These are phyloP conservation scores for Bombylius discolor DNA, from an alignment of 2,888 invertebrate genomes.

Conservation along the genomic window DNA sequence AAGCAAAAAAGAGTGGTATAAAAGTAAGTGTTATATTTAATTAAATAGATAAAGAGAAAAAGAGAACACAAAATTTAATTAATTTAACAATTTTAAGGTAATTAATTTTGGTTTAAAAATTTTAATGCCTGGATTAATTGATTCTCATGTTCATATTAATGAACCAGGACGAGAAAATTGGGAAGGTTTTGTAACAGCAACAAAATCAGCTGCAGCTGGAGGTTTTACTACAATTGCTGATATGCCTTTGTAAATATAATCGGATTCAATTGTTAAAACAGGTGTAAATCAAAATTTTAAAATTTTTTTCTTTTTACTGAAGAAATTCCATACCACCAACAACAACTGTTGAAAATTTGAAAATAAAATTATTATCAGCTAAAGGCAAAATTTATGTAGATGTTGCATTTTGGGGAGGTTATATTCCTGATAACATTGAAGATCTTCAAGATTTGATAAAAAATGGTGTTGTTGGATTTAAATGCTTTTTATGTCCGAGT, in stretches of 20 bases:
- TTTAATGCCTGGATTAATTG: conserved; percentile 49
- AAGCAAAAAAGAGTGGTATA: not conserved
- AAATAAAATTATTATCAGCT: conserved; percentile 44
- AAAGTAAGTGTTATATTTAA: too few relatives aligned
- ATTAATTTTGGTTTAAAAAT: conserved; percentile 34
- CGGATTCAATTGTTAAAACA: too few relatives aligned
- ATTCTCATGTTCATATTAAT: conserved; percentile 53
- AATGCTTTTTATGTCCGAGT: conserved; percentile 53
- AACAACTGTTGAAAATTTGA: conserved; percentile 45
- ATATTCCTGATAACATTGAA: conserved; percentile 51
- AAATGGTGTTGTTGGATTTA: conserved; percentile 54
- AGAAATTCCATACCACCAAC: conserved; percentile 57
- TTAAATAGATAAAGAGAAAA: too few relatives aligned
- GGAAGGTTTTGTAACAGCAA: conserved; percentile 53
- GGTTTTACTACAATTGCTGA: conserved; percentile 53
- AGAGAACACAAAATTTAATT: too few relatives aligned
- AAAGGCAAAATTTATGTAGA: conserved; percentile 43
- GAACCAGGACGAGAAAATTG: conserved; percentile 51
- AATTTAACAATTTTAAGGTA: conserved; percentile 18
- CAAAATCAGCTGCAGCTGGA: conserved; percentile 49
- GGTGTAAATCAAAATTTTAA: not conserved
- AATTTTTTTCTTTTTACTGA: not conserved
- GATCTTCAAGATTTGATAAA: conserved; percentile 42
- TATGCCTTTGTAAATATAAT: conserved; percentile 45
- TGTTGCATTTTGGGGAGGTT: conserved; percentile 57